Evolutionary conservation across 2,113 vertebrate species (phyloP), one percentile per base, ranked within the genome.

Genomic region (Orcinus orca): DNA sequence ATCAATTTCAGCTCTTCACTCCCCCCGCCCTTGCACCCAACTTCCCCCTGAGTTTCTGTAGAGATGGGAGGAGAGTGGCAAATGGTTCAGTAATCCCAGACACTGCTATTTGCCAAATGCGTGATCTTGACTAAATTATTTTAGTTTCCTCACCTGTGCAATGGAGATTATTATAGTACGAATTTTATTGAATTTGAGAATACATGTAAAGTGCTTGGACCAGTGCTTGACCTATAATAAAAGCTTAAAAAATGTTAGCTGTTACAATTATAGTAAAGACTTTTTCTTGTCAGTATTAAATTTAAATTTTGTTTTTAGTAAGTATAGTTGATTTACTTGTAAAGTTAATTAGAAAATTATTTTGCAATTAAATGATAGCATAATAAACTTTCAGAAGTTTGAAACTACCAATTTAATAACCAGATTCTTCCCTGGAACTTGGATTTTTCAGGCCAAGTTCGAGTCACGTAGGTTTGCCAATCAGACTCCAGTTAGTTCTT

Each of bases 391-490:
- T 63, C 15, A 71, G 21, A 88, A 71, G 33, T 96, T 91, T 71
- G 82, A 80, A 94, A 85, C n/a, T 68, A 60, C 17, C 55, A 25
- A 47, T 80, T 84, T 71, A 92, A 79, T 84, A 90, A 58, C 11
- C 33, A 73, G 14, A 44, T 65, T 93, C n/a, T 44, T 90, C 63
- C 21, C 23, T 82, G 41, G n/a, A 87, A 90, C n/a, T 92, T 95
- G 26, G 17, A 31, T 87, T 68, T 93, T 94, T 94, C 31, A 90
- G n/a, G 26, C 11, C 44, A 60, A 90, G 18, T 95, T 93, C 77
- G 88, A 84, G 4, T 83, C 55, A 89, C 36, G 5, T 31, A 55
- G 33, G 5, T 60, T 95, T 95, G 58, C 21, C n/a, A 63, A 0
- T 68, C 29, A 79, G 50, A 74, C 10, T 97, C 26, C 62, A 3